phyloP scores from a whole-genome alignment of 2,888 invertebrate species.

The Apomyelois bistriatella region DNA sequence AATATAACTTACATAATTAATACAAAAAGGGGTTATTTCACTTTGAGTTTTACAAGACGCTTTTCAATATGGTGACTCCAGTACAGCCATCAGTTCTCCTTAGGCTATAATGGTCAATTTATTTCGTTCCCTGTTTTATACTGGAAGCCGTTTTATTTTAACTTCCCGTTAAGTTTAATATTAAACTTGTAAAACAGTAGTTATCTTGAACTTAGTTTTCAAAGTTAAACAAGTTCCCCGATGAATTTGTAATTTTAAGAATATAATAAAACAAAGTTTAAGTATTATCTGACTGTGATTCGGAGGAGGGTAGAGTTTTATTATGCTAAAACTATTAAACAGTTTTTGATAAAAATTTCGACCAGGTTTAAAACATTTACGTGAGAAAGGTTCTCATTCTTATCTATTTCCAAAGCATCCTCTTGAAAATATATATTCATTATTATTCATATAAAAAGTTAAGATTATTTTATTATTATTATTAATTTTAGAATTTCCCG shows the following conservation, averaged over 20 bases:
- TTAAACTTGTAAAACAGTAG: constrained; percentile 1
- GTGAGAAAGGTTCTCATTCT: too few relatives aligned
- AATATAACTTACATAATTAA: too few relatives aligned
- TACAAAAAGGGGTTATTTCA: neutral
- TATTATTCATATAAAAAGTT: too few relatives aligned
- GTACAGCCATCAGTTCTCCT: neutral
- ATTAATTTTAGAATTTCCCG: too few relatives aligned
- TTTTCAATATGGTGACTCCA: neutral
- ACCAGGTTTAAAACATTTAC: too few relatives aligned
- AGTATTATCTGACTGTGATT: neutral
- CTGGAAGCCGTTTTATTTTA: neutral
- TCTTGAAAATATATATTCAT: too few relatives aligned
- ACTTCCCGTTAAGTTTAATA: neutral
- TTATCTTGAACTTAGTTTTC: constrained; percentile 1
- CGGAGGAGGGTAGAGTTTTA: neutral
- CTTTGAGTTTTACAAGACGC: neutral
- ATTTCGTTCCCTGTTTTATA: neutral
- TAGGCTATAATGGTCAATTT: neutral
- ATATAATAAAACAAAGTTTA: neutral
- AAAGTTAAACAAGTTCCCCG: constrained; percentile 3
- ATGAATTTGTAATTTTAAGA: constrained; percentile 6
- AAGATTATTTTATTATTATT: too few relatives aligned
- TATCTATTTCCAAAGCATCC: too few relatives aligned
- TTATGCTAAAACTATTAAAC: neutral
- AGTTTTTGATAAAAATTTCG: too few relatives aligned